Conservation (phyloP, 2,113 vertebrate genomes). For the Cacatua alba region DNA sequence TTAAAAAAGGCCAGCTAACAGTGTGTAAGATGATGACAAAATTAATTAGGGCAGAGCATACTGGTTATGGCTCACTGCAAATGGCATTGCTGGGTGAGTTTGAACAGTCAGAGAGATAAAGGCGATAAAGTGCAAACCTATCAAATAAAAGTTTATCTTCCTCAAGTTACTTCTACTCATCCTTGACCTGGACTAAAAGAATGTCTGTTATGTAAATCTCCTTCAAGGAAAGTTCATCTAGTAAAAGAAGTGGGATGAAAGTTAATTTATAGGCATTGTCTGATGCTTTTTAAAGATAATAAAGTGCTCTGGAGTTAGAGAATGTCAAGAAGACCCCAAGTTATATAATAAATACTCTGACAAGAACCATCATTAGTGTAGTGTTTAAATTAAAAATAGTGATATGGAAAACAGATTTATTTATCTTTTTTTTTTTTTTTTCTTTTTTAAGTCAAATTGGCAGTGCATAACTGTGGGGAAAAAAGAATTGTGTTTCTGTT, state of each 20-base stretch:
- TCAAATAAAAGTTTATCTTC: background rate
- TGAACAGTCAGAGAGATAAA: background rate
- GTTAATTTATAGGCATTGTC: background rate
- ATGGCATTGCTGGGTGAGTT: background rate
- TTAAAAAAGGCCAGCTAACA: slow-evolving; percentile 32
- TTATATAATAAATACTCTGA: background rate
- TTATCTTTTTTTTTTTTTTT: background rate
- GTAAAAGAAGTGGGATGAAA: background rate
- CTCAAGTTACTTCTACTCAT: background rate
- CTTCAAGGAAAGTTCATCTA: background rate
- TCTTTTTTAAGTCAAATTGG: background rate
- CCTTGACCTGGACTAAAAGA: background rate
- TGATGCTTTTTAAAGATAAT: background rate
- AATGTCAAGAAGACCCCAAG: background rate
- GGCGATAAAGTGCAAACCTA: background rate
- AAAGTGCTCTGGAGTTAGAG: background rate
- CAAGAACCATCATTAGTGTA: background rate
- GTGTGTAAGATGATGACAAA: slow-evolving; percentile 18
- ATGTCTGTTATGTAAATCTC: background rate
- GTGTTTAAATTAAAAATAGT: background rate
- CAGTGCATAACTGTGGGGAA: background rate
- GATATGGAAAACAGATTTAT: background rate
- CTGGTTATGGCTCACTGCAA: background rate
- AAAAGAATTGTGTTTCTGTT: background rate
- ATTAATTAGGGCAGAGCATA: slow-evolving; percentile 12